Conservation (phyloP, 2,113 vertebrate species). For the Phocoena sinus region DNA sequence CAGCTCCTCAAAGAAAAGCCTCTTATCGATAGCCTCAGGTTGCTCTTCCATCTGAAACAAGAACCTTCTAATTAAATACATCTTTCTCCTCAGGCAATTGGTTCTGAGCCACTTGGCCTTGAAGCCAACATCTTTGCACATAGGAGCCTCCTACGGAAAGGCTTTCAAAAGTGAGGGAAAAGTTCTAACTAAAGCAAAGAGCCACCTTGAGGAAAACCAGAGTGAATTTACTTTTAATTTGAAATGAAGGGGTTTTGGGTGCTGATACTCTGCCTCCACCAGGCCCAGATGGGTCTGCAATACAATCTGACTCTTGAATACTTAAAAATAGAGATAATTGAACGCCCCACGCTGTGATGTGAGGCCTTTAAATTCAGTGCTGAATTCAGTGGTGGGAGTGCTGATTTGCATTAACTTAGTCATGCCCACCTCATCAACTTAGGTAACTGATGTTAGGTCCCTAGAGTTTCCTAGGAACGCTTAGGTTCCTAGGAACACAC, state of each 20-base stretch:
- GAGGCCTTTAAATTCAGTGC: slow-evolving; percentile 68
- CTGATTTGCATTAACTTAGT: slow-evolving; percentile 77
- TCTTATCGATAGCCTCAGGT: slow-evolving; percentile 12
- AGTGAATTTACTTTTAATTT: slow-evolving; percentile 36
- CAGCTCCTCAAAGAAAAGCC: slow-evolving; percentile 31
- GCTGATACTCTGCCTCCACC: slow-evolving; percentile 44
- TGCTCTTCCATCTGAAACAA: slow-evolving; percentile 39
- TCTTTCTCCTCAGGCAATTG: neutral
- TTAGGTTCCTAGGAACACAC: slow-evolving; percentile 27
- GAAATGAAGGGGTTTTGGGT: slow-evolving; percentile 28
- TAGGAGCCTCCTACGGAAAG: neutral
- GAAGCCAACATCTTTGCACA: neutral
- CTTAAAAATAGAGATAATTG: slow-evolving; percentile 78
- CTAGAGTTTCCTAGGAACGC: slow-evolving; percentile 60
- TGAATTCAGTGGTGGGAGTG: slow-evolving; percentile 72
- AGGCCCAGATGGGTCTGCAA: slow-evolving; percentile 67
- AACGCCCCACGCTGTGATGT: slow-evolving; percentile 72
- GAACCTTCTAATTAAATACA: slow-evolving; percentile 19
- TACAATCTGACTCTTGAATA: slow-evolving; percentile 70
- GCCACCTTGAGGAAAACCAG: neutral
- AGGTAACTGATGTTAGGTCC: slow-evolving; percentile 69
- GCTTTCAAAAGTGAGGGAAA: neutral
- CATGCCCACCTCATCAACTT: slow-evolving; percentile 72
- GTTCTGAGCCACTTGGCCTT: slow-evolving; percentile 39
- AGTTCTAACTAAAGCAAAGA: slow-evolving; percentile 24